phyloP scores from a whole-genome alignment of 2,888 invertebrate genomes.

The Drosophila mimetica region DNA sequence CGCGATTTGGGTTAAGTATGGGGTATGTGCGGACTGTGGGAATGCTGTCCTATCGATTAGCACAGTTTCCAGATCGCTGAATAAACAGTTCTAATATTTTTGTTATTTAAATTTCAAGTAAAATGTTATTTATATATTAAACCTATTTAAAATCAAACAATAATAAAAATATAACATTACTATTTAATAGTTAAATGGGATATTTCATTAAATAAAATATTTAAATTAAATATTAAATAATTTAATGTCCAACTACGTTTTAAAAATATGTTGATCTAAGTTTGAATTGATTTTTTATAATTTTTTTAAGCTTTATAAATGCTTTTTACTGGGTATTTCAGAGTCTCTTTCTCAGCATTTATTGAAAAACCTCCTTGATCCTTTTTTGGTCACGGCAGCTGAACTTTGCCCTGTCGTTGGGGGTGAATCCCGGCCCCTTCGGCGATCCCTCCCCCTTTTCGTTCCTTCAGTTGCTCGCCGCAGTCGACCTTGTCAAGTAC shows the following conservation, averaged over 20 bases:
- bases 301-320: accelerated
- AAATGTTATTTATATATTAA: neutral
- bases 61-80: too few relatives aligned
- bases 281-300: too few relatives aligned
- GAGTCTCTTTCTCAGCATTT: neutral
- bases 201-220: too few relatives aligned
- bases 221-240: too few relatives aligned
- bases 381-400: slow-evolving; percentile 58
- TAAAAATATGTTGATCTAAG: too few relatives aligned
- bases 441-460: neutral
- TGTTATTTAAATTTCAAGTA: neutral
- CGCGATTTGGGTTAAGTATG: neutral
- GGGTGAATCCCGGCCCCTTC: slow-evolving; percentile 60
- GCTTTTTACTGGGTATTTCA: neutral
- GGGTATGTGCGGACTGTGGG: slow-evolving; percentile 6
- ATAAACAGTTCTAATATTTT: neutral
- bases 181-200: too few relatives aligned
- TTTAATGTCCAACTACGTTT: too few relatives aligned
- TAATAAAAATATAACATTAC: too few relatives aligned
- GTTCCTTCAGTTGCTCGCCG: slow-evolving; percentile 4
- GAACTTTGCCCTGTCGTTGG: slow-evolving; percentile 59
- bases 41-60: neutral
- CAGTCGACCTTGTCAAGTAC: slow-evolving; percentile 56
- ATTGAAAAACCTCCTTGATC: neutral
- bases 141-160: too few relatives aligned